phyloP scores from a whole-genome alignment of 1,140 invertebrate genomes.

The Aphidius ervi region DNA sequence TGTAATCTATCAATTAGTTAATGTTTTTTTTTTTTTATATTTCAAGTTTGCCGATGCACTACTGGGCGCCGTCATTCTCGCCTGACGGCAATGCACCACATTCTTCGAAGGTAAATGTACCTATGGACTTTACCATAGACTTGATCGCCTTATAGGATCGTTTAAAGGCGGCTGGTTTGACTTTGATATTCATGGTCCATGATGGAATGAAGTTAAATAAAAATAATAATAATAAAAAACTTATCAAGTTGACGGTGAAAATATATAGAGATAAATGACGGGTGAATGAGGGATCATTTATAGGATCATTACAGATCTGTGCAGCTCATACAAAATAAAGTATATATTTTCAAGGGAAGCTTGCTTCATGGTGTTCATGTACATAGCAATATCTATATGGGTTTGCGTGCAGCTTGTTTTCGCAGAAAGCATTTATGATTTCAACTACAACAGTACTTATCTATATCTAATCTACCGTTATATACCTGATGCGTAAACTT shows the following conservation, averaged over 20 bases:
- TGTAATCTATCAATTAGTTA: slow-evolving; percentile 27
- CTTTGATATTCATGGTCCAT: not conserved
- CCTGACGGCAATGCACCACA: slow-evolving; percentile 1
- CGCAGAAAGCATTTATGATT: no score
- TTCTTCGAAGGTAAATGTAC: not conserved
- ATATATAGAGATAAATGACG: slow-evolving; percentile 9
- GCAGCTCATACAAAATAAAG: no score
- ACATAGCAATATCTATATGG: no score
- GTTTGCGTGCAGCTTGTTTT: no score
- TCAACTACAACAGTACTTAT: no score
- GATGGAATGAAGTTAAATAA: not conserved
- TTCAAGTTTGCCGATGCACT: slow-evolving; percentile 2
- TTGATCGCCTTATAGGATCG: slow-evolving; percentile 11
- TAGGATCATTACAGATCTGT: no score
- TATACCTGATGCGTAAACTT: no score
- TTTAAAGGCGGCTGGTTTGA: not conserved
- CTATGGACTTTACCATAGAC: not conserved
- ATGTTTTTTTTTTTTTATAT: slow-evolving; percentile 15
- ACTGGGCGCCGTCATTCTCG: slow-evolving; percentile 19
- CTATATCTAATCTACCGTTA: no score
- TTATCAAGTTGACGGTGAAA: slow-evolving; percentile 1
- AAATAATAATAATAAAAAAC: slow-evolving; percentile 5
- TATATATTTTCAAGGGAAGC: no score
- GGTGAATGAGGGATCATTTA: no score
- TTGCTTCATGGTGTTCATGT: no score